A percentile compares a stretch with the other conserved stretches of the same genome.
These are phyloP conservation scores for Petrocephalus schoutedeni DNA, from an alignment of 2,797 vertebrate species.

Conservation along the genomic window DNA sequence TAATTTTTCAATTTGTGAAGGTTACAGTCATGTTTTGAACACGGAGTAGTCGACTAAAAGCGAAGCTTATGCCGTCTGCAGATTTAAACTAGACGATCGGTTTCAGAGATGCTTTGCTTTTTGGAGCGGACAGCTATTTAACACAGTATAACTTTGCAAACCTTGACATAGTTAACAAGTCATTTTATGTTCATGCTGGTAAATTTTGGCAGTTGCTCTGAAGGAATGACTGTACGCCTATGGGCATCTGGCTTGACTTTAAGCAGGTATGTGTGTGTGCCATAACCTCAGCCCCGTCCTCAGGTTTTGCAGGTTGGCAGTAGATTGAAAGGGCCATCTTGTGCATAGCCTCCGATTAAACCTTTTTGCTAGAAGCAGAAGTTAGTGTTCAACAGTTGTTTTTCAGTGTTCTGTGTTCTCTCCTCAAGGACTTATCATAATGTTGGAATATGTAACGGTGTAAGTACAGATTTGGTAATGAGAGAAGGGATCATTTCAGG, in stretches of 20 bases:
- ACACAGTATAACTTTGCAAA: conserved; percentile 26
- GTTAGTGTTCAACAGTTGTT: not conserved
- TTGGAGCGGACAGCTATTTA: not conserved
- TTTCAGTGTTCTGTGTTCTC: not conserved
- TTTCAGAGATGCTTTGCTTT: not conserved
- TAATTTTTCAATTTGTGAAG: conserved; percentile 2
- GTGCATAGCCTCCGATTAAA: conserved; percentile 16
- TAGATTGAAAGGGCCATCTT: not conserved
- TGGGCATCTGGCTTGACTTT: conserved; percentile 29
- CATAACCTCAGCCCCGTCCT: conserved; percentile 24
- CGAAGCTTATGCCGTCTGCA: not conserved
- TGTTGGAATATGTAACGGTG: not conserved
- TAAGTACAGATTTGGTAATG: not conserved
- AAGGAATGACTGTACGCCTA: conserved; percentile 30
- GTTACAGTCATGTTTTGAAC: not conserved
- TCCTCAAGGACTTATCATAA: not conserved
- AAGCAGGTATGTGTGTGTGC: conserved; percentile 27
- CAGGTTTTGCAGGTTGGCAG: conserved; percentile 32
- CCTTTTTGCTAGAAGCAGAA: not conserved
- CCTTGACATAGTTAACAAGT: conserved; percentile 26
- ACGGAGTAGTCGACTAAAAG: not conserved
- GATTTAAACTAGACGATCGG: not conserved
- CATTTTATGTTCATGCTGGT: conserved; percentile 26
- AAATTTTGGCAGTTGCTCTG: conserved; percentile 17
- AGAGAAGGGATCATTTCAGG: not conserved